A percentile compares a stretch with the other conserved stretches of the same genome.
Evolutionary conservation across 1,140 invertebrate species (phyloP).

Genomic region (Pseudomyrmex flavicornis): DNA sequence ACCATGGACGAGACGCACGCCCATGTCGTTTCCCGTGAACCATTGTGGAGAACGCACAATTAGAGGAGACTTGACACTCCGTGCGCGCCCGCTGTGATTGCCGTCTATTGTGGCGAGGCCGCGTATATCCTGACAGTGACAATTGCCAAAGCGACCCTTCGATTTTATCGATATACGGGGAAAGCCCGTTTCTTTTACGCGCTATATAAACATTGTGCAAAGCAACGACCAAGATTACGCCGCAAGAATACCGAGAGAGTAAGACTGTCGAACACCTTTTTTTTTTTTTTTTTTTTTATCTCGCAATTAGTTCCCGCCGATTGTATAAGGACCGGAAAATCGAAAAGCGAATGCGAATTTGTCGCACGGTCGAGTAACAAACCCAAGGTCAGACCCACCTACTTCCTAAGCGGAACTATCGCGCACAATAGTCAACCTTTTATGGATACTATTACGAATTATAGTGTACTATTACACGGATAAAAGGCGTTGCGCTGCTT

Average conservation of each 20-base stretch:
- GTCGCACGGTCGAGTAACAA: slow-evolving; percentile 63
- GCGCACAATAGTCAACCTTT: slow-evolving; percentile 68
- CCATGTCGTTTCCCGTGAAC: slow-evolving; percentile 73
- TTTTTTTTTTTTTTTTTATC: not conserved
- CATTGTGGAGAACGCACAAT: slow-evolving; percentile 70
- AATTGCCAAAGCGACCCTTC: slow-evolving; percentile 53
- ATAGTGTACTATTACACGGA: slow-evolving; percentile 65
- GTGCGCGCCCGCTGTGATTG: slow-evolving; percentile 49
- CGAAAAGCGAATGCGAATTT: slow-evolving; percentile 57
- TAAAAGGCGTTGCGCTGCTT: slow-evolving; percentile 42
- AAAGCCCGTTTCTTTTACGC: slow-evolving; percentile 11
- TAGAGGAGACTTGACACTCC: slow-evolving; percentile 70
- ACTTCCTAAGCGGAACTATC: slow-evolving; percentile 74
- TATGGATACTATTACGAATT: slow-evolving; percentile 62
- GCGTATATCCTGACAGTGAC: slow-evolving; percentile 14
- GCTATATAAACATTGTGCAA: not conserved
- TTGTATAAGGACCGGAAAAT: slow-evolving; percentile 16
- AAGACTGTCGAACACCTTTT: not conserved
- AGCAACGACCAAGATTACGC: not conserved
- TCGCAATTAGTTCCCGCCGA: not conserved
- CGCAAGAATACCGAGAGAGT: too few species aligned
- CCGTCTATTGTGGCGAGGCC: slow-evolving; percentile 56
- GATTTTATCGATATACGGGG: slow-evolving; percentile 52
- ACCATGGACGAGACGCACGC: slow-evolving; percentile 66
- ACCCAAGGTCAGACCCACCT: slow-evolving; percentile 71